phyloP scores from a whole-genome alignment of 2,113 vertebrate species.

The Papio anubis region DNA sequence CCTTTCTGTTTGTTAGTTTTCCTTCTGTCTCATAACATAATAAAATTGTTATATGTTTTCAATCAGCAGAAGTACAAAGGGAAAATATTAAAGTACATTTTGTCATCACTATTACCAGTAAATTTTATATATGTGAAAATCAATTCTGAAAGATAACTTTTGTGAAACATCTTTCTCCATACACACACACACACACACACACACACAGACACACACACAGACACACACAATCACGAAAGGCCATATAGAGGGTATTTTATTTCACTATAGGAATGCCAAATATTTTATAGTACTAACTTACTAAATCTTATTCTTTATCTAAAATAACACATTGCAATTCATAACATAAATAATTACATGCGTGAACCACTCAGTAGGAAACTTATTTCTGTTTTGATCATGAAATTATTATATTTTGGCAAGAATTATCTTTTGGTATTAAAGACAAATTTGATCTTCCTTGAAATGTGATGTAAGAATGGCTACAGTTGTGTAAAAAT shows the following conservation, averaged over 20 bases:
- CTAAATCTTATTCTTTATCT: neutral
- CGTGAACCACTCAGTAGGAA: neutral
- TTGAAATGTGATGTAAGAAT: conserved; percentile 63
- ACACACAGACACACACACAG: conserved; percentile 43
- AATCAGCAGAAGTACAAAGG: neutral
- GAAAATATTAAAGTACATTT: neutral
- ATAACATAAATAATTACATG: neutral
- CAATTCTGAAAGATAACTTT: neutral
- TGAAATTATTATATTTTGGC: neutral
- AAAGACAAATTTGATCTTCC: neutral
- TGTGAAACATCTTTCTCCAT: neutral
- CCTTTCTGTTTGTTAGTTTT: too few species aligned
- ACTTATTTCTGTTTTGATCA: neutral
- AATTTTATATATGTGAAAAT: neutral
- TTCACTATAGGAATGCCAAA: neutral
- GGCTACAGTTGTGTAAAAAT: conserved; percentile 83
- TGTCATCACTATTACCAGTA: neutral
- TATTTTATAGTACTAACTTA: neutral
- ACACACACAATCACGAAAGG: neutral
- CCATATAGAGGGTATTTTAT: neutral
- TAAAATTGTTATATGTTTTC: neutral
- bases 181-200: conserved; percentile 13
- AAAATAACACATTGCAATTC: neutral
- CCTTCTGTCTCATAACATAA: neutral
- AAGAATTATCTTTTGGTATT: neutral